Evolutionary conservation across 2,113 vertebrate genomes (phyloP).

Genomic region (Hyla sarda): DNA sequence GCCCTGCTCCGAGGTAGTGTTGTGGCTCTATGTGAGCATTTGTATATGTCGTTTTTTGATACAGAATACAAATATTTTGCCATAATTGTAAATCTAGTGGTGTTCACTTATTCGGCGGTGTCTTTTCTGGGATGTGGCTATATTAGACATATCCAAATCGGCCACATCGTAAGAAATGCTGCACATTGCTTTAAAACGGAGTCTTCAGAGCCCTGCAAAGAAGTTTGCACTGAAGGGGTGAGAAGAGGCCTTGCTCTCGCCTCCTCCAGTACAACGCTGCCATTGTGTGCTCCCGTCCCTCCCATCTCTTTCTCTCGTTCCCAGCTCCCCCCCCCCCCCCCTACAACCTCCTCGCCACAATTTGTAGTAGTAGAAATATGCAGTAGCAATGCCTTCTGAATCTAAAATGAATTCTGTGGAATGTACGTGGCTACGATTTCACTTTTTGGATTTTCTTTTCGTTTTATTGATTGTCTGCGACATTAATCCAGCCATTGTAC

Average conservation of each 20-base stretch:
- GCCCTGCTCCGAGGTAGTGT: too few species aligned
- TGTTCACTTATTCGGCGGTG: too few species aligned
- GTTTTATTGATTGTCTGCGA: not conserved
- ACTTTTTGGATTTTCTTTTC: not conserved
- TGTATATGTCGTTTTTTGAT: too few species aligned
- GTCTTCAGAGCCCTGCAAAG: not conserved
- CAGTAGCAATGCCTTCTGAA: not conserved
- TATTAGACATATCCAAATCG: too few species aligned
- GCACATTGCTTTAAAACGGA: not conserved
- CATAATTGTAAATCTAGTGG: too few species aligned
- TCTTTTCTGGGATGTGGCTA: too few species aligned
- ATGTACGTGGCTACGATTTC: not conserved
- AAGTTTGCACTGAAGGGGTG: slow-evolving; percentile 9
- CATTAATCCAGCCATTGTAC: not conserved
- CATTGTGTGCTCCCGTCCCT: slow-evolving; percentile 27
- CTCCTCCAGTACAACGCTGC: slow-evolving; percentile 24
- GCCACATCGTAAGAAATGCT: not conserved
- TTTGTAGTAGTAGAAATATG: slow-evolving; percentile 24
- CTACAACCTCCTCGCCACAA: slow-evolving; percentile 44
- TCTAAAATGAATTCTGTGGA: not conserved
- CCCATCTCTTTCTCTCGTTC: slow-evolving; percentile 42
- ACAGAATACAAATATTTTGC: too few species aligned
- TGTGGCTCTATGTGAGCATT: too few species aligned
- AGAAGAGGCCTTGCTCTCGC: slow-evolving; percentile 18
- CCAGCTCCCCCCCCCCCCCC: not conserved